Evolutionary conservation across 2,113 vertebrate genomes (phyloP).

Genomic region (Bagarius yarrelli): DNA sequence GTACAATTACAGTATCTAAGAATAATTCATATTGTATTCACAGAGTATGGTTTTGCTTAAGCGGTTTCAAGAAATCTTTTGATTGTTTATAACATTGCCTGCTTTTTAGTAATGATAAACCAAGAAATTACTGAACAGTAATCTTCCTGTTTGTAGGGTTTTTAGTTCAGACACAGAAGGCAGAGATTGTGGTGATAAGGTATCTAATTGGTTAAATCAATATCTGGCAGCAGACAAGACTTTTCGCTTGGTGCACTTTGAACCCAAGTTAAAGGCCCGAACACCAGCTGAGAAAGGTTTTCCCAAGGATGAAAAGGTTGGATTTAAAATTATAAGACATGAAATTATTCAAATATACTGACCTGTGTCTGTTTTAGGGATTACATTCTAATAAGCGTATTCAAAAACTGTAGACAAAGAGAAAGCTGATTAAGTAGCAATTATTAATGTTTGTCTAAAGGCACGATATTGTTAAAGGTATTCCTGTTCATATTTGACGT

Average conservation of each 20-base stretch:
- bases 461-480: background rate
- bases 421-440: background rate
- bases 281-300: conserved; percentile 53
- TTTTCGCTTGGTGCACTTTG: conserved; percentile 83
- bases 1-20: background rate
- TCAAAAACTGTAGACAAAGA: background rate
- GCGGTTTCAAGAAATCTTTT: background rate
- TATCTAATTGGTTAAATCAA: conserved; percentile 79
- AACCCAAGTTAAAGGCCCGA: conserved; percentile 76
- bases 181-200: conserved; percentile 84
- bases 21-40: background rate
- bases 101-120: background rate
- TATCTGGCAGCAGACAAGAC: conserved; percentile 70
- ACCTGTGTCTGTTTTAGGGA: background rate
- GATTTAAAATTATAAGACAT: background rate
- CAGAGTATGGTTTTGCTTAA: background rate
- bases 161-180: conserved; percentile 79
- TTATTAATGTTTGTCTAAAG: no score
- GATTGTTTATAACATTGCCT: background rate
- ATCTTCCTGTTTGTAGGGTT: conserved; percentile 66
- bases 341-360: background rate
- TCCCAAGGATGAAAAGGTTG: conserved; percentile 58
- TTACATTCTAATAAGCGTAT: background rate
- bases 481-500: background rate
- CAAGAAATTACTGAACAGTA: background rate